phyloP scores from a whole-genome alignment of 2,797 vertebrate species.

The Malurus leucopterus region DNA sequence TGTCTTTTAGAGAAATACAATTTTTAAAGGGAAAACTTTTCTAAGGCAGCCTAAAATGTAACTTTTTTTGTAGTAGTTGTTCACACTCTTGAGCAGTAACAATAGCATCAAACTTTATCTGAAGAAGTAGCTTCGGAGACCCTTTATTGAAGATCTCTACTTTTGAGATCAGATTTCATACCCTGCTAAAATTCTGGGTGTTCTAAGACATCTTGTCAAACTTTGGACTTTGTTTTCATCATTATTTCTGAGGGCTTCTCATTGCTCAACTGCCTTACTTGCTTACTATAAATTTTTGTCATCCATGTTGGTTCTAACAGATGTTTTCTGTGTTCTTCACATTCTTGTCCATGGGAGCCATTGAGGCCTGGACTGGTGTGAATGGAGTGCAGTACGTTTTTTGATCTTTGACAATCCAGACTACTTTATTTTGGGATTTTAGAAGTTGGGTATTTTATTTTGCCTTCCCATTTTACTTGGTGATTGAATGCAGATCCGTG shows the following conservation, averaged over 20 bases:
- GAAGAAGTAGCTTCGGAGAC: neutral
- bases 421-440: neutral
- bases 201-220: neutral
- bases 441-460: neutral
- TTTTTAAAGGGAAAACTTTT: neutral
- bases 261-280: neutral
- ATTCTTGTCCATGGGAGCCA: neutral
- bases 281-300: neutral
- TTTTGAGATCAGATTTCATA: neutral
- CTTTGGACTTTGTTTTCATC: neutral
- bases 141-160: neutral
- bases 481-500: neutral
- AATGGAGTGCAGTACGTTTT: neutral
- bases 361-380: neutral
- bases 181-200: neutral
- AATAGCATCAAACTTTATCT: neutral
- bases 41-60: neutral
- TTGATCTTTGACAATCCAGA: neutral
- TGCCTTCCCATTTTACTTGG: neutral
- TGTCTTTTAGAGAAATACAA: neutral
- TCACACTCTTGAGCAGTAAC: neutral
- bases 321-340: neutral
- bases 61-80: neutral
- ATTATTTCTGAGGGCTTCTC: neutral
- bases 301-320: neutral